These are phyloP conservation scores for Oriolus oriolus DNA, from an alignment of 2,113 vertebrate genomes.

Conservation along the genomic window DNA sequence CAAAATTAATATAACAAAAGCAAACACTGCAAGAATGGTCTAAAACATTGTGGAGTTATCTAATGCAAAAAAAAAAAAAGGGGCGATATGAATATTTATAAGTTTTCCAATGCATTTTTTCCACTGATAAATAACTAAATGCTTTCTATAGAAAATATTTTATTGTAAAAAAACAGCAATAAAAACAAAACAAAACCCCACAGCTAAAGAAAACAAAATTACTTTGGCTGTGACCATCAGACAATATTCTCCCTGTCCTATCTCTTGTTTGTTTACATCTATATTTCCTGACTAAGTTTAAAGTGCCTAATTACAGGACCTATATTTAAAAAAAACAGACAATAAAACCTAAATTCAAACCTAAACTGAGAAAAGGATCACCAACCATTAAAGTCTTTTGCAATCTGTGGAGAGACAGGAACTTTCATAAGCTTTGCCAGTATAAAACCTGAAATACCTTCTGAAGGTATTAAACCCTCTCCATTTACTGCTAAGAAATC, in stretches of 20 bases:
- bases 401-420: not conserved
- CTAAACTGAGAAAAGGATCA: not conserved
- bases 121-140: not conserved
- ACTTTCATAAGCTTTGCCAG: not conserved
- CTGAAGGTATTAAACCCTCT: not conserved
- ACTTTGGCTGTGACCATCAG: not conserved
- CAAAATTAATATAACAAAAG: not conserved
- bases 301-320: not conserved
- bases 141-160: not conserved
- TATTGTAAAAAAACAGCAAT: not conserved
- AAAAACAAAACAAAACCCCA: fast-evolving
- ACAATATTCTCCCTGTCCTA: not conserved
- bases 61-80: not conserved
- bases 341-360: not conserved
- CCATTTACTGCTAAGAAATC: not conserved
- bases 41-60: not conserved
- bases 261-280: not conserved
- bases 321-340: not conserved
- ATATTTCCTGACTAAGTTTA: not conserved
- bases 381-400: not conserved
- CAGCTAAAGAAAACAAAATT: not conserved
- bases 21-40: not conserved
- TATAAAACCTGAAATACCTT: not conserved
- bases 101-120: not conserved
- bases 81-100: not conserved